Percentiles rank a stretch among this genome's conserved stretches.
Evolutionary conservation across 2,797 vertebrate genomes (phyloP).

Genomic region (Dipus sagitta): DNA sequence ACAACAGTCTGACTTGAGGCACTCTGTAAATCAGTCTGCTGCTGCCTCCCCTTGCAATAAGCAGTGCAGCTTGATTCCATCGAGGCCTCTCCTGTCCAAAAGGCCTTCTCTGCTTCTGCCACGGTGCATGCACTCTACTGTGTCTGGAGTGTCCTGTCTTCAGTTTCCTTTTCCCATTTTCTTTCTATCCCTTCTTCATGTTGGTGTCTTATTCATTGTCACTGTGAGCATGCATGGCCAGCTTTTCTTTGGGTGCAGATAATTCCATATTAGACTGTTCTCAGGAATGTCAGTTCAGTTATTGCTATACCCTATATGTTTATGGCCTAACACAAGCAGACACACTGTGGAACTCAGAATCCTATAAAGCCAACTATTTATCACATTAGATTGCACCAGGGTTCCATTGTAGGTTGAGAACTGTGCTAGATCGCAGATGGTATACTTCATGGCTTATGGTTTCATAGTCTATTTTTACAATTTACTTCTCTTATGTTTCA

Average conservation of each 20-base stretch:
- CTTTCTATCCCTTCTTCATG: neutral
- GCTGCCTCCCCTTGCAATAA: neutral
- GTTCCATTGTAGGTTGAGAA: conserved; percentile 16
- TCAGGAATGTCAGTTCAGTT: conserved; percentile 44
- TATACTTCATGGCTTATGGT: conserved; percentile 14
- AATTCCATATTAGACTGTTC: neutral
- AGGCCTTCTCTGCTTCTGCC: neutral
- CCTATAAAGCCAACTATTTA: neutral
- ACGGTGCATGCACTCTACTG: fast-evolving
- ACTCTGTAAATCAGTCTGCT: neutral
- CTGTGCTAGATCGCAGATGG: conserved; percentile 43
- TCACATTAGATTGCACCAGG: neutral
- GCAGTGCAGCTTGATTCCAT: neutral
- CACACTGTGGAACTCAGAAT: conserved; percentile 33
- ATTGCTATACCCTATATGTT: neutral
- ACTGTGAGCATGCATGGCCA: neutral
- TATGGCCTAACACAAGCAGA: conserved; percentile 23
- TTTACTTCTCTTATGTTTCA: conserved; percentile 39
- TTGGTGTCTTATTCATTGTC: neutral
- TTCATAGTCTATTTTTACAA: conserved; percentile 49
- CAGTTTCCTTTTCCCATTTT: neutral
- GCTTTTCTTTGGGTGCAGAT: neutral
- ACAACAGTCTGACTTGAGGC: too few relatives aligned
- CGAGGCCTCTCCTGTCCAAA: neutral
- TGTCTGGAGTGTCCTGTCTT: neutral